Evolutionary conservation across 2,888 invertebrate genomes (phyloP), one percentile per base, ranked within the genome.

Genomic region (Pristionchus japonicus): DNA sequence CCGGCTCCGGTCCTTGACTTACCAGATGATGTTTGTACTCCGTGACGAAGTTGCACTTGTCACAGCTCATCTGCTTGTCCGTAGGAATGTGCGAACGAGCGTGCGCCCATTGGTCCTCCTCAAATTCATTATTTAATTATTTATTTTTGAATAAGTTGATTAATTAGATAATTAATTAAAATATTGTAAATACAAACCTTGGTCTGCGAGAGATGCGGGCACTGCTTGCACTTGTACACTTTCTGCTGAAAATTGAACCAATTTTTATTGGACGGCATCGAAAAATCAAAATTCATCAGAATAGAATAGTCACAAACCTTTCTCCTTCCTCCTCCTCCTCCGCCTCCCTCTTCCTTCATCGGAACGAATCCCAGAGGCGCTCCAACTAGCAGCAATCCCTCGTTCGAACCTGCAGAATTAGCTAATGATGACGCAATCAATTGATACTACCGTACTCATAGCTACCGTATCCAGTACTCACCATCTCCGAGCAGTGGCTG

Each of bases 1-100:
- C 13, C n/a, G 43, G 40, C 11, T 9, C 74, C 20, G 74, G 40
- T 74, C 43, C 43, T 11, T 4, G 9, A 43, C 43, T n/a, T 40
- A 91, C 91, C 89, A 99, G 95, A 93, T 99, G 99, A 95, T 99
- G 99, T 94, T 99, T 99, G 95, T 98, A 97, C 95, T 99, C 98
- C 0, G 99, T 99, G 6, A 98, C 98, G 94, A 99, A 99, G 0
- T 97, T 97, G 94, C 99, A 99, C 93, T 97, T 96, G 7, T 97
- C 96, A 94, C 99, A 99, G 89, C 96, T 96, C 47, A 99, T 95
- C 92, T 97, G 96, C 94, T 98, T 98, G 92, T 99, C 98, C 0
- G 96, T 96, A 93, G 97, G 97, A 93, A 99, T 98, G 95, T 99
- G 99, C 17, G 94, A 94, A 88, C 97, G 96, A 40, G 96, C 96